Percentiles rank a stretch among this genome's conserved stretches.
phyloP scores from a whole-genome alignment of 1,140 invertebrate species.

The Temnothorax longispinosus region DNA sequence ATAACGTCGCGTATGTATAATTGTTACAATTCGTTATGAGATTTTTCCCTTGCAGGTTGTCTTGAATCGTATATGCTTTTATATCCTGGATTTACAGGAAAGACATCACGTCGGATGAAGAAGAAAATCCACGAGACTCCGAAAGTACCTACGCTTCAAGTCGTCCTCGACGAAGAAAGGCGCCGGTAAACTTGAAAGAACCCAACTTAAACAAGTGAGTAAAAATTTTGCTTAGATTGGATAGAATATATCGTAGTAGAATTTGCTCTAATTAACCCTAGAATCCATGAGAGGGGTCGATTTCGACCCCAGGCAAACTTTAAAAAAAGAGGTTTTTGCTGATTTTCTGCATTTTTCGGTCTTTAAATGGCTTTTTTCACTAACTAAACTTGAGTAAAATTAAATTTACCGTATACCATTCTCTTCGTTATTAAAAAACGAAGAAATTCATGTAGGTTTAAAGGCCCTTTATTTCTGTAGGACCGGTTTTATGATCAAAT shows the following conservation, averaged over 20 bases:
- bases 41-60: slow-evolving; percentile 8
- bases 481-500: too few species aligned
- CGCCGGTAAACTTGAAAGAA: slow-evolving; percentile 73
- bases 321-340: too few species aligned
- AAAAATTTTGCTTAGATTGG: not conserved
- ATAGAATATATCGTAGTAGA: not conserved
- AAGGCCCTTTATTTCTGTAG: too few species aligned
- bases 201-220: slow-evolving; percentile 75
- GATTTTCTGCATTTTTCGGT: too few species aligned
- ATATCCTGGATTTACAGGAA: slow-evolving; percentile 23
- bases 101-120: not conserved
- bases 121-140: slow-evolving; percentile 69
- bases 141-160: slow-evolving; percentile 51
- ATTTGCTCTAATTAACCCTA: not conserved
- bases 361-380: too few species aligned
- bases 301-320: too few species aligned
- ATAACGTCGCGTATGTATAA: slow-evolving; percentile 57
- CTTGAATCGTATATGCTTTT: not conserved
- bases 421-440: too few species aligned
- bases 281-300: too few species aligned
- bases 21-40: slow-evolving; percentile 1
- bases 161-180: slow-evolving; percentile 76
- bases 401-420: too few species aligned
- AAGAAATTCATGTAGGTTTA: too few species aligned
- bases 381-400: too few species aligned